phyloP scores from a whole-genome alignment of 1,140 invertebrate genomes.

The Polypedilum vanderplanki region DNA sequence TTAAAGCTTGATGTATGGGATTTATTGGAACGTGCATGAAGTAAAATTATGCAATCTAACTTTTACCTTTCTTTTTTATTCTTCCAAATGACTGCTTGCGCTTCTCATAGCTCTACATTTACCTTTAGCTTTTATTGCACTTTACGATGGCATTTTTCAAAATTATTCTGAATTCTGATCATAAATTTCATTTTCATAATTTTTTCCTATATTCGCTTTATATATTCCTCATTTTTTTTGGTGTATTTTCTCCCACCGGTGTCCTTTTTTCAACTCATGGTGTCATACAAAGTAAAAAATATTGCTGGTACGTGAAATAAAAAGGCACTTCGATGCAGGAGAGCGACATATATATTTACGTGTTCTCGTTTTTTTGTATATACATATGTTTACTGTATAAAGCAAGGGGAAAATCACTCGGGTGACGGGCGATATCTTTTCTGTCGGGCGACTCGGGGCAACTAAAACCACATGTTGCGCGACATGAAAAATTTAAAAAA shows the following conservation, averaged over 20 bases:
- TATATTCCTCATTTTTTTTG: neutral
- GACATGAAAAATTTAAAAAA: too few relatives aligned
- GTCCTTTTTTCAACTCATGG: neutral
- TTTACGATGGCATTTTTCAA: constrained; percentile 18
- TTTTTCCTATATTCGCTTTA: neutral
- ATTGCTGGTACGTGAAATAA: constrained; percentile 12
- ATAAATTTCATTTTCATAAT: constrained; percentile 20
- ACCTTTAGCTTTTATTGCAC: neutral
- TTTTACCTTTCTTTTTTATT: neutral
- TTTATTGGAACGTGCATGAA: constrained; percentile 12
- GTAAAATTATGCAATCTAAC: neutral
- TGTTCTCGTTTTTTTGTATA: too few relatives aligned
- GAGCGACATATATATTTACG: neutral
- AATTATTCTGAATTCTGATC: constrained; percentile 4
- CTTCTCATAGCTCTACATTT: neutral
- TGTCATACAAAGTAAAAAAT: constrained; percentile 14
- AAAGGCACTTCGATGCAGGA: constrained; percentile 10
- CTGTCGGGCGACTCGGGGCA: too few relatives aligned
- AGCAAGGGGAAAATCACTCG: too few relatives aligned
- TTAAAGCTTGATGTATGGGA: neutral
- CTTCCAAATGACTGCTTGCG: neutral
- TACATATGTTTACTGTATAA: too few relatives aligned
- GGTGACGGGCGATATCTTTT: too few relatives aligned
- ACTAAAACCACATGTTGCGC: too few relatives aligned
- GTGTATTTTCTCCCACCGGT: neutral